phyloP scores from a whole-genome alignment of 2,797 vertebrate genomes.

The Ctenosaura bakeri region DNA sequence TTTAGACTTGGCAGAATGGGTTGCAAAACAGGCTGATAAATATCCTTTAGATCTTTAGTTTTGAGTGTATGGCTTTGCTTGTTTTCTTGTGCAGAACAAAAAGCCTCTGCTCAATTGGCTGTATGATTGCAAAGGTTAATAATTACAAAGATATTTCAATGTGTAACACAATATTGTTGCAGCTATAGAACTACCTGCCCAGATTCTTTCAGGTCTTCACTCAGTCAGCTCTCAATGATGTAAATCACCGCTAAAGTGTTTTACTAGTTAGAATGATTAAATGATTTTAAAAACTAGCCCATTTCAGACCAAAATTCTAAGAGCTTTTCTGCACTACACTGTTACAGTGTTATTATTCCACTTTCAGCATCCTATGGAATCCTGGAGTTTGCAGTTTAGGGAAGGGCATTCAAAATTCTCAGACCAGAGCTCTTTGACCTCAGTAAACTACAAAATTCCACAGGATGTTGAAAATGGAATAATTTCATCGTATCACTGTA shows the following conservation, averaged over 20 bases:
- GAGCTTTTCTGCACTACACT: no score
- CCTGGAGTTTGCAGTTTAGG: no score
- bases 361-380: no score
- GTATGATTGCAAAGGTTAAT: slow-evolving; percentile 2
- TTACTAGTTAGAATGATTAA: background rate
- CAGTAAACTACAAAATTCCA: no score
- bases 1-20: background rate
- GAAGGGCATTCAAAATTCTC: no score
- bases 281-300: background rate
- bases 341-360: no score
- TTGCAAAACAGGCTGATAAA: background rate
- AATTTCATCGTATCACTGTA: no score
- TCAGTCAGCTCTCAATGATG: background rate
- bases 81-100: background rate
- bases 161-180: background rate
- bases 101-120: background rate
- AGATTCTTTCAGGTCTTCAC: background rate
- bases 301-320: background rate
- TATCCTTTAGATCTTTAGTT: background rate
- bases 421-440: no score
- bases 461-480: no score
- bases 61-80: slow-evolving; percentile 4
- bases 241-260: background rate
- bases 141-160: background rate
- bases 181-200: background rate